Evolutionary conservation across 2,113 vertebrate species (phyloP).

Genomic region (Melanostigma gelatinosum): DNA sequence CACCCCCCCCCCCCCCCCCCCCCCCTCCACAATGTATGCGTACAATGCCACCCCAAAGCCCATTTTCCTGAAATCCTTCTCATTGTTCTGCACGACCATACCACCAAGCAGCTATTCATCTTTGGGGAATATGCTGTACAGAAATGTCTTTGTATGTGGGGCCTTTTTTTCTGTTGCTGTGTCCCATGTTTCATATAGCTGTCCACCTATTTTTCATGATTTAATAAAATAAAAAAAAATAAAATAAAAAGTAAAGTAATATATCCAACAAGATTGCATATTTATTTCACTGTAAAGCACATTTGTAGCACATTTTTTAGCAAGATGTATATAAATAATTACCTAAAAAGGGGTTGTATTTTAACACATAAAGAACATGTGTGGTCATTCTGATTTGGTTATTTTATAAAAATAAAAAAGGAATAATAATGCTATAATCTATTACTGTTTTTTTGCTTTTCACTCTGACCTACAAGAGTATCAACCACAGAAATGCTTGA

Average conservation of each 20-base stretch:
- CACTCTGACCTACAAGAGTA: conserved; percentile 15
- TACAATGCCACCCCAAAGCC: conserved; percentile 84
- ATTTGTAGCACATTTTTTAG: conserved; percentile 61
- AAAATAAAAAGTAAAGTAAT: conserved; percentile 39
- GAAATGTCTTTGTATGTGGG: conserved; percentile 79
- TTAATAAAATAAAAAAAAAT: conserved; percentile 30
- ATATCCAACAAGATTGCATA: conserved; percentile 44
- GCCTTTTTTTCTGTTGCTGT: conserved; percentile 45
- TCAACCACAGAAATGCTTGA: conserved; percentile 29
- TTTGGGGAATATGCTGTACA: conserved; percentile 84
- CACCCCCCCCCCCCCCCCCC: conserved; percentile 35
- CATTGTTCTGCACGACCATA: conserved; percentile 86
- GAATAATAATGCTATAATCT: conserved; percentile 35
- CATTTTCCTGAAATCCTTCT: conserved; percentile 86
- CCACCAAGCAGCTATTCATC: conserved; percentile 84
- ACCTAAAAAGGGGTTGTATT: conserved; percentile 39
- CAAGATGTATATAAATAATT: conserved; percentile 43
- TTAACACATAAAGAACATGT: not conserved
- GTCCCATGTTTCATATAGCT: conserved; percentile 56
- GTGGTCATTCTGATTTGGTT: conserved; percentile 16
- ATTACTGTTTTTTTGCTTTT: conserved; percentile 19
- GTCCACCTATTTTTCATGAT: conserved; percentile 62
- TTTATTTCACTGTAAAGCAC: conserved; percentile 49
- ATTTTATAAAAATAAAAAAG: conserved; percentile 19
- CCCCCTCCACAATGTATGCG: conserved; percentile 81